phyloP scores from a whole-genome alignment of 2,797 vertebrate species.

The Aplochiton taeniatus region DNA sequence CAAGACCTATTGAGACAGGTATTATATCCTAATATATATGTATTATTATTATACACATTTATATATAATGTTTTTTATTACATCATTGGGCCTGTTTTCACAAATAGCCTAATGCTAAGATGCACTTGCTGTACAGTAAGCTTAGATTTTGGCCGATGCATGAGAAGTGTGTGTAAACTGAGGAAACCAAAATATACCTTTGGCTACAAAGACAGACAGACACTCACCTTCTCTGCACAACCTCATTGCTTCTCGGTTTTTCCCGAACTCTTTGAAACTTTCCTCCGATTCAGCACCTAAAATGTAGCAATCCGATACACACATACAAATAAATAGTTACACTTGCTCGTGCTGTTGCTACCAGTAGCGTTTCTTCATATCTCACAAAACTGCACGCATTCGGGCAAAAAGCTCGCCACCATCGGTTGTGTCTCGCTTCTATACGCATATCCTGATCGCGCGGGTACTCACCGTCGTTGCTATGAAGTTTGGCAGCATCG shows the following conservation, averaged over 20 bases:
- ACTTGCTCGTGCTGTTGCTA: conserved; percentile 77
- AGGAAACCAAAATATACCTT: conserved; percentile 72
- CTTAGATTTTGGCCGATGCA: conserved; percentile 33
- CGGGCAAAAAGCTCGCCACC: conserved; percentile 71
- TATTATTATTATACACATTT: too few relatives aligned
- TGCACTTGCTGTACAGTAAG: conserved; percentile 40
- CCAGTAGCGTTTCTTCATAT: conserved; percentile 74
- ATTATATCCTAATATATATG: too few relatives aligned
- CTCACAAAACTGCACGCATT: conserved; percentile 77
- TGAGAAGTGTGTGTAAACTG: conserved; percentile 54
- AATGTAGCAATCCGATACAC: conserved; percentile 62
- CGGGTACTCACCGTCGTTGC: conserved; percentile 89
- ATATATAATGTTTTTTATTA: too few relatives aligned
- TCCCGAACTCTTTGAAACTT: conserved; percentile 98
- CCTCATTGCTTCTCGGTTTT: conserved; percentile 97
- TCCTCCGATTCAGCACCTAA: conserved; percentile 92
- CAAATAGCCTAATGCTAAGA: not conserved
- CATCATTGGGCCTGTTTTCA: too few relatives aligned
- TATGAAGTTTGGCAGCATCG: conserved; percentile 93
- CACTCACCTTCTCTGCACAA: conserved; percentile 98
- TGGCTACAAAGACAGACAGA: conserved; percentile 38
- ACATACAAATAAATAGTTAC: conserved; percentile 76
- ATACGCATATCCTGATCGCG: conserved; percentile 55
- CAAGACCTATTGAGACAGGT: too few relatives aligned
- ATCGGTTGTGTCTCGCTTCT: conserved; percentile 60